Evolutionary conservation across 2,113 vertebrate species (phyloP).

Genomic region (Acanthisitta chloris): DNA sequence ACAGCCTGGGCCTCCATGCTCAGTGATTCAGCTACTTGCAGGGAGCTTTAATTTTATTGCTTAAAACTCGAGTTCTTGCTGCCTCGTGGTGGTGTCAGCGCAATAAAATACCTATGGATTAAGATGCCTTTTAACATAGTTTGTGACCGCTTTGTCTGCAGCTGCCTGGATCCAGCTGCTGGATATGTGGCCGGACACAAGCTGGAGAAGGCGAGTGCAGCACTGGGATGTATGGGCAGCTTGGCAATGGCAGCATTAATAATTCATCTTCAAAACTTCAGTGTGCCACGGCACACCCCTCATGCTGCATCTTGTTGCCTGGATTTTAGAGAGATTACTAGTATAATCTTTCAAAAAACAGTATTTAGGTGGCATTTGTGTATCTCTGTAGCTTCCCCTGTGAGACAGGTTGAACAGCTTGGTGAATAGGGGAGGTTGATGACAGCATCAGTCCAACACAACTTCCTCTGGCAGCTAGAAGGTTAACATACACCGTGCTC

Average conservation of each 20-base stretch:
- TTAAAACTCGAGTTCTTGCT: background rate
- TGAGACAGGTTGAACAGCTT: background rate
- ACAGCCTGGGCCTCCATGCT: background rate
- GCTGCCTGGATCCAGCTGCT: background rate
- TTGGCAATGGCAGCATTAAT: background rate
- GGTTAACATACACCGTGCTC: background rate
- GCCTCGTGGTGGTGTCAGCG: background rate
- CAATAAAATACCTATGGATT: background rate
- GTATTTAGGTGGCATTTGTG: background rate
- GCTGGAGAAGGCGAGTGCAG: background rate
- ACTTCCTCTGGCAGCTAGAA: background rate
- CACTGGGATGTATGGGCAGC: background rate
- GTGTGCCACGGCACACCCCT: background rate
- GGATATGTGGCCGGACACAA: background rate
- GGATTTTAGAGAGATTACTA: background rate
- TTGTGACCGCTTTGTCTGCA: background rate
- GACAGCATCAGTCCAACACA: background rate
- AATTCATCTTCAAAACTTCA: conserved; percentile 6
- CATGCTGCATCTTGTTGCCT: background rate
- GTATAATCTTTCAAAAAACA: accelerated
- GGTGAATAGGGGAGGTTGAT: background rate
- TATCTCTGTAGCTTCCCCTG: accelerated
- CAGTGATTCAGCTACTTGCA: conserved; percentile 45
- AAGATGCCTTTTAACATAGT: background rate
- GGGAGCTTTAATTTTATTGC: background rate